Evolutionary conservation across 2,888 invertebrate species (phyloP).

Genomic region (Drosophila conformis): DNA sequence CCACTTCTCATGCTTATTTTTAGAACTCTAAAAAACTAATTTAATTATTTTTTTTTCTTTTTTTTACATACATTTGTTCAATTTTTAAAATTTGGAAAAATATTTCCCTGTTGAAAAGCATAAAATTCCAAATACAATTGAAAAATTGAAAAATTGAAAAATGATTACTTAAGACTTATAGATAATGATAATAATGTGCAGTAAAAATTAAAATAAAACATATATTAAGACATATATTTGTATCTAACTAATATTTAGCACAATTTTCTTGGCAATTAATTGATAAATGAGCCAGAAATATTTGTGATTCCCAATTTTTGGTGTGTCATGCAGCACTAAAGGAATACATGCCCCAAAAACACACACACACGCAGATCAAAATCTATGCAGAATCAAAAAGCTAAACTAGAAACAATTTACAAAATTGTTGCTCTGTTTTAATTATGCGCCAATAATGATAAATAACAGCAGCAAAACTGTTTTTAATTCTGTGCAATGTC

Average conservation of each 20-base stretch:
- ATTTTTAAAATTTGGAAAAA: too few species aligned
- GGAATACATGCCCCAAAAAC: not conserved
- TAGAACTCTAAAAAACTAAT: not conserved
- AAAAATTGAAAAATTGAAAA: not conserved
- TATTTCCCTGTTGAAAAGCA: fast-evolving
- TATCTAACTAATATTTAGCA: too few species aligned
- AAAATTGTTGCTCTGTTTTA: conserved; percentile 44
- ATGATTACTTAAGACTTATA: fast-evolving
- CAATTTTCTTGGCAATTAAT: conserved; percentile 17
- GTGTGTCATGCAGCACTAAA: conserved; percentile 17
- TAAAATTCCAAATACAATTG: not conserved
- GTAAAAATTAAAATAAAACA: too few species aligned
- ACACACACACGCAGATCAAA: not conserved
- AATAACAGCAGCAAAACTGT: conserved; percentile 3
- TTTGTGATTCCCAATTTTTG: not conserved
- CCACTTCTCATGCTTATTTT: not conserved
- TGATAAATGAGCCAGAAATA: conserved; percentile 27
- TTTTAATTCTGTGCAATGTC: conserved; percentile 23
- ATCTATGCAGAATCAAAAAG: not conserved
- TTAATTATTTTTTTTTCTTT: too few species aligned
- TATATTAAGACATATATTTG: too few species aligned
- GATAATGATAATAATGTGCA: not conserved
- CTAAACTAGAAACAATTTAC: conserved; percentile 21
- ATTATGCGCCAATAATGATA: conserved; percentile 28
- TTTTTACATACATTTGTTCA: too few species aligned